phyloP scores from a whole-genome alignment of 2,797 vertebrate genomes.

The Masticophis lateralis region DNA sequence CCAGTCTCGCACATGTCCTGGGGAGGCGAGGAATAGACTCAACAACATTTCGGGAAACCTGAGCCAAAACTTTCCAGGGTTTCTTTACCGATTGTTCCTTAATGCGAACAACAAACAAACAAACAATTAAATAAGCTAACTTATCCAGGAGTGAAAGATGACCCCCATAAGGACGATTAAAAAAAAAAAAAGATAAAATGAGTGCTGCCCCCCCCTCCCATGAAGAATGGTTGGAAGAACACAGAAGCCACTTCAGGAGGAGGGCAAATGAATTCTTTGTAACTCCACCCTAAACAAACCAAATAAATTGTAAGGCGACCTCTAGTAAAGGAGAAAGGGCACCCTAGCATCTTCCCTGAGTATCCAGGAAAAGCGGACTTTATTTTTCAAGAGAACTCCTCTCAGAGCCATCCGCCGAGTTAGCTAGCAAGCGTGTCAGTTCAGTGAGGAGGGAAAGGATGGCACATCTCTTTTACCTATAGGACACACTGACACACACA shows the following conservation, averaged over 20 bases:
- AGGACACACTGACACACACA: not conserved
- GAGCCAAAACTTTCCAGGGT: not conserved
- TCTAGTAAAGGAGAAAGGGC: not conserved
- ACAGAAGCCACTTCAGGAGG: not conserved
- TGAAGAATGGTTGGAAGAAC: not conserved
- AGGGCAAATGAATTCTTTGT: not conserved
- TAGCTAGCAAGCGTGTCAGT: slow-evolving; percentile 37
- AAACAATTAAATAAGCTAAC: no score
- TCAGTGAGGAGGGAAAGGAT: not conserved
- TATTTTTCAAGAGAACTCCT: slow-evolving; percentile 4
- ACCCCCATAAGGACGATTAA: not conserved
- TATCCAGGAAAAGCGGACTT: slow-evolving; percentile 17
- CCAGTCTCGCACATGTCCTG: not conserved
- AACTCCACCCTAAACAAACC: not conserved
- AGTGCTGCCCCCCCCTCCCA: no score
- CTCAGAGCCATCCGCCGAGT: slow-evolving; percentile 1
- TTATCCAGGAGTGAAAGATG: not conserved
- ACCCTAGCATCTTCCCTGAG: slow-evolving; percentile 16
- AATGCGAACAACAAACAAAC: not conserved
- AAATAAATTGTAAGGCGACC: not conserved
- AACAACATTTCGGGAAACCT: not conserved
- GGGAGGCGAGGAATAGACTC: not conserved
- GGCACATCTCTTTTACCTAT: slow-evolving; percentile 20
- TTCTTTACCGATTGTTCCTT: not conserved
- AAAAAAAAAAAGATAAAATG: not conserved